Base-by-base conservation (phyloP, 2,888 invertebrate species). In the Homarus gammarus region DNA sequence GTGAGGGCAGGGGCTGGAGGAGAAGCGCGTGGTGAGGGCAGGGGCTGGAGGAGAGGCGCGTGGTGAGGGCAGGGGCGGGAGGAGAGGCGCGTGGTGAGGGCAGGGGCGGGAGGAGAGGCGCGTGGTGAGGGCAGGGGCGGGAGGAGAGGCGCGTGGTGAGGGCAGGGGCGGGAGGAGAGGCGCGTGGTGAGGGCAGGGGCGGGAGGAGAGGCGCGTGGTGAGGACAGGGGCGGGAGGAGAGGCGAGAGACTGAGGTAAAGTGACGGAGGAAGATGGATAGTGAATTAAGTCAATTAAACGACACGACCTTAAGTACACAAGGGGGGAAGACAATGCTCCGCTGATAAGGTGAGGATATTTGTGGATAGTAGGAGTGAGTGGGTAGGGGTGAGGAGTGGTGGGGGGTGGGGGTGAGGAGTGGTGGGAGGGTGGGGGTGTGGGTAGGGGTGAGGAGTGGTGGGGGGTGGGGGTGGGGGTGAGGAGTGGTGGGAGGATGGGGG, bases 281-380 rank as follows among this genome's bases (percentile, higher is more conserved):
- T n/a, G 51, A 77, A 78, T 78, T 78, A 78, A 78, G n/a, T 31
- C 51, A 51, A 78, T 78, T 78, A 51, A 77, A 77, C 77, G 77
- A 31, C 31, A 56, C 78, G 78, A 78, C 33, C 56, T 15, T 78
- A 78, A 78, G 78, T 38, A 51, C 51, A 33, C 40, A n/a, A n/a
- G 51, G 78, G 18, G 27, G 78, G 51, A n/a, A 56, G 44, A 56
- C 78, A 78, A 31, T 40, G 33, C 51, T 22, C 18, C 33, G 56
- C 51, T 22, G 44, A 33, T 49, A 78, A 36, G 31, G 27, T 51
- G 36, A 78, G 49, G 49, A 44, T 56, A 56, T 56, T 22, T 3
- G 77, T 44, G 49, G 38, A 49, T 40, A n/a, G 77, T 18, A 27
- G 77, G 3, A n/a, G 75, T 15, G 36, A 72, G 33, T 38, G 18